These are phyloP conservation scores for Cinclus mexicanus DNA, from an alignment of 2,113 vertebrate species.

Conservation along the genomic window DNA sequence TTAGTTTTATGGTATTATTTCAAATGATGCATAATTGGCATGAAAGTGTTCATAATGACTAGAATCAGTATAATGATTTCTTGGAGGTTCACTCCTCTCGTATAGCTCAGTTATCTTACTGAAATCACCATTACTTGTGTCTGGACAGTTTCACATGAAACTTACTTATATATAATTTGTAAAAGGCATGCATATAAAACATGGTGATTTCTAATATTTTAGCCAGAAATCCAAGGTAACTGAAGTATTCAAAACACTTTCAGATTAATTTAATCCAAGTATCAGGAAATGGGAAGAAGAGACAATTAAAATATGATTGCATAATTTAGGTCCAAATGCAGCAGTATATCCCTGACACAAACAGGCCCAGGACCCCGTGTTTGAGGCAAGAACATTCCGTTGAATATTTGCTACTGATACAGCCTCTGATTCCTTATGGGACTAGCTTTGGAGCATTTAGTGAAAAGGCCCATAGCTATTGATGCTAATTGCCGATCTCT, in stretches of 20 bases:
- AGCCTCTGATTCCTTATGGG: neutral
- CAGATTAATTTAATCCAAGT: neutral
- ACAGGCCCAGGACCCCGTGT: neutral
- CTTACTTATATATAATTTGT: neutral
- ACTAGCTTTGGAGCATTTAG: neutral
- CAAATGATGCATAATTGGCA: neutral
- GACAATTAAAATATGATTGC: neutral
- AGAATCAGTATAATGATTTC: neutral
- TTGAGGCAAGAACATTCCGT: neutral
- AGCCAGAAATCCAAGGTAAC: neutral
- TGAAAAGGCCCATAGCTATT: neutral
- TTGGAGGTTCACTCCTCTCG: neutral
- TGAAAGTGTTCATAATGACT: neutral
- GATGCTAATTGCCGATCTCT: neutral
- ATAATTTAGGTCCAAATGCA: neutral
- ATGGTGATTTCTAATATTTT: neutral
- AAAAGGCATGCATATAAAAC: neutral
- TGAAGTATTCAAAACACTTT: neutral
- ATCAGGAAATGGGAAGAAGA: neutral
- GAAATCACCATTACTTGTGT: neutral
- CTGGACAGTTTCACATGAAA: neutral
- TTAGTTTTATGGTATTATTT: neutral
- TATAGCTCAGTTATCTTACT: neutral
- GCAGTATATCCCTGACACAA: neutral
- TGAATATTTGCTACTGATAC: neutral